Base-by-base conservation (phyloP, 2,888 invertebrate genomes). In the Bellardia pandia region DNA sequence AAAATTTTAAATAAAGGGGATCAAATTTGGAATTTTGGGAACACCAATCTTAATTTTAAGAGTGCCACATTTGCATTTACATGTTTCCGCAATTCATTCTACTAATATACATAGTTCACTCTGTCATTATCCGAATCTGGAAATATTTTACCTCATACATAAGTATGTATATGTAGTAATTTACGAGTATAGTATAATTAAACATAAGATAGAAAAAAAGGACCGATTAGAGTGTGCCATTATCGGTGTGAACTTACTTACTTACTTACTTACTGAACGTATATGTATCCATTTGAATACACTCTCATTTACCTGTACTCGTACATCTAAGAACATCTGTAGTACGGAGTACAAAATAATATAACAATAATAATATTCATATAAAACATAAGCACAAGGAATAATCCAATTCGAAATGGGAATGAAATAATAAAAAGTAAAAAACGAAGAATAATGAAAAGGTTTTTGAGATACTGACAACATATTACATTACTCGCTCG, bases 401-500 rank as follows among this genome's bases (percentile, higher is more conserved):
- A 90, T 90, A 91, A 92, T 91, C 91, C 92, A 92, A 91, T 90
- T 91, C 91, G 90, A 90, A 74, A 56, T 62, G 3, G 1, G 2
- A 45, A 56, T 56, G 23, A 51, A 66, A 51, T 1, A 51, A 45
- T 42, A 4, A 42, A 80, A 40, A 58, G 0, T 1, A 58, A 33
- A 16, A 11, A 13, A 16, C 8, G 30, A 79, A 60, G 3, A 53
- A 51, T 30, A 72, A 66, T 48, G n/a, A 68, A 91, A 90, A 89
- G 80, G 86, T 86, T 89, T 90, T 90, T 90, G 77, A 86, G 84
- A 86, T 82, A 85, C 88, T 88, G 89, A 90, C 89, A 90, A 91
- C 91, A 92, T 93, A 92, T 93, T 93, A 92, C 93, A 93, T 93
- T 93, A 93, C 91, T 91, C 91, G 90, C 92, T 91, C 90, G 91